Conservation (phyloP, 2,888 invertebrate species). For the Monochamus alternatus region DNA sequence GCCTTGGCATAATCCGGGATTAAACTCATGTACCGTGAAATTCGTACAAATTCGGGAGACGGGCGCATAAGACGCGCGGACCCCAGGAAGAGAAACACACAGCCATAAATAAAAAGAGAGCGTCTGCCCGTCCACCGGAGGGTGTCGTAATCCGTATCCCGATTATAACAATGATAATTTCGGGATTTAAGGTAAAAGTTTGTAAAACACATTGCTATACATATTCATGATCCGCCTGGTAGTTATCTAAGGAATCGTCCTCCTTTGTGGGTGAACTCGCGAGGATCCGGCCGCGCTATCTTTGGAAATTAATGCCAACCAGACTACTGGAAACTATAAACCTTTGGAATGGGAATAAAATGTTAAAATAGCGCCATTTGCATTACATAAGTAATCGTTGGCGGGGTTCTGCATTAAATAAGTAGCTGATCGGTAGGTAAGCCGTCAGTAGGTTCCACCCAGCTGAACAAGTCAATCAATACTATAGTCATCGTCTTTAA, state of each 20-base stretch:
- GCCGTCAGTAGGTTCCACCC: neutral
- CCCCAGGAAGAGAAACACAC: constrained; percentile 4
- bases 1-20: constrained; percentile 49
- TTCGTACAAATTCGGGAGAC: constrained; percentile 45
- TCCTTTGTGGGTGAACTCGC: constrained; percentile 60
- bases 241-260: constrained; percentile 59
- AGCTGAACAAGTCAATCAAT: no score
- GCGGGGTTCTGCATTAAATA: constrained; percentile 56
- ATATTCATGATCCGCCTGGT: constrained; percentile 62
- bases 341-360: constrained; percentile 67
- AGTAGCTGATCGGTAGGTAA: constrained; percentile 36
- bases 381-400: constrained; percentile 61
- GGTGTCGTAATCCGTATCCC: constrained; percentile 16
- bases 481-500: no score
- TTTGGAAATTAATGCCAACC: constrained; percentile 64
- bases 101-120: neutral
- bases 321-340: constrained; percentile 66
- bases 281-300: constrained; percentile 59
- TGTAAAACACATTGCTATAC: constrained; percentile 62
- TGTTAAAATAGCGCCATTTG: constrained; percentile 63
- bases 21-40: constrained; percentile 52
- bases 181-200: constrained; percentile 62
- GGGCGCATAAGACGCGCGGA: constrained; percentile 40
- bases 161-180: constrained; percentile 60
- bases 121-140: constrained; percentile 25